Evolutionary conservation across 2,797 vertebrate species (phyloP), one percentile per base, ranked within the genome.

Genomic region (Tenualosa thibaudeaui): DNA sequence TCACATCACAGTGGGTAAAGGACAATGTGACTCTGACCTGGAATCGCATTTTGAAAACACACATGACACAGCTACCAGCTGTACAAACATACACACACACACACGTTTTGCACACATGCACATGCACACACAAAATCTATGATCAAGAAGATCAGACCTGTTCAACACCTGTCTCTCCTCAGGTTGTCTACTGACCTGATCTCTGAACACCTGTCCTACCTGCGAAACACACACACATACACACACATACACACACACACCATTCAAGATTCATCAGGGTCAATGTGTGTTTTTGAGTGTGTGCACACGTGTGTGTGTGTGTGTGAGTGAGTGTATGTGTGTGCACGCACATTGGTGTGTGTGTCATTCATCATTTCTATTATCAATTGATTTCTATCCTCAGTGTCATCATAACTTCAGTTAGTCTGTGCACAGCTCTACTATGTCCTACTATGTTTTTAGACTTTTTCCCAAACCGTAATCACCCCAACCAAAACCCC

Each of bases 1-100:
- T 75, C 53, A 85, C 54, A 62, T 82, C 17, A 58, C 46, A 51
- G 51, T 54, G 22, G 46, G 13, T 81, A 46, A 22, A 81, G 13
- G 75, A 19, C 40, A 87, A 83, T 37, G 58, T 54, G 75, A 81
- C 65, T 87, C 62, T 85, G 84, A 85, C 75, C 84, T 83, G 82
- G 68, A 62, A 84, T 19, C 5, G 9, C 24, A 65, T 31, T 13
- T 65, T n/a, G 24, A 68, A 68, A 68, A 37, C 62, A 75, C 68
- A 75, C 68, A 75, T 40, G 68, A 75, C 31, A 13, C 68, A 75
- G 68, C 68, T 71, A 12, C 68, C 68, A 40, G 13, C 2, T 6
- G 37, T 8, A 12, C 26, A 37, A 0, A 37, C 65, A 71, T 26
- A 17, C 65, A 40, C n/a, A 31, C 62, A 68, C 62, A 31, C 26